A percentile compares a stretch with the other conserved stretches of the same genome.
Conservation (phyloP, 2,797 vertebrate species). For the Fringilla coelebs region DNA sequence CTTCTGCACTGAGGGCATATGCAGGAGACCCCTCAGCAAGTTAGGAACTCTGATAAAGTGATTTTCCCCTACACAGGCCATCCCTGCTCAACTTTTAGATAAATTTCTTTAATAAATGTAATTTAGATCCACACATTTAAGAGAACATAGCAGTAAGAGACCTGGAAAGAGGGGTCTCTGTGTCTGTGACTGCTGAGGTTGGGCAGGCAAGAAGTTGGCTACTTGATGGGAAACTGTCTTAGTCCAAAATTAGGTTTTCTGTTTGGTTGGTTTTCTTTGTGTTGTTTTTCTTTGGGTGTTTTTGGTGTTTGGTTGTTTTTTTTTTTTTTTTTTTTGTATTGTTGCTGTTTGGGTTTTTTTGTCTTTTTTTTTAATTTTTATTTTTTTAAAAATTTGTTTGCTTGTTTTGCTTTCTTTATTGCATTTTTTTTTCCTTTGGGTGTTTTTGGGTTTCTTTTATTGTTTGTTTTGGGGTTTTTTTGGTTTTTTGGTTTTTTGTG, state of each 20-base stretch:
- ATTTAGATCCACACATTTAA: background rate
- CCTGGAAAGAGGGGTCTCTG: rapidly evolving
- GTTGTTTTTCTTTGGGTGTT: background rate
- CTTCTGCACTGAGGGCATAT: background rate
- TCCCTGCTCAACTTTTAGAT: background rate
- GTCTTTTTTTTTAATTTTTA: background rate
- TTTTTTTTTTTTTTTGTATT: too few species aligned
- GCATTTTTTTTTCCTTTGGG: background rate
- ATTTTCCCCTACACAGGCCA: background rate
- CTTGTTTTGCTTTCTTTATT: background rate
- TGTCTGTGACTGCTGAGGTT: background rate
- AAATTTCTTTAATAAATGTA: background rate
- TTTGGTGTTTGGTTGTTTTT: background rate
- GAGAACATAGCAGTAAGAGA: background rate
- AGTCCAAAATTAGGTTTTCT: background rate
- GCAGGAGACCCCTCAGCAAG: background rate
- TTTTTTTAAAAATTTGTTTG: background rate
- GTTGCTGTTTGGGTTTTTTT: background rate
- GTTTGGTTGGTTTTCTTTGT: background rate
- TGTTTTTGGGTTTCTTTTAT: background rate
- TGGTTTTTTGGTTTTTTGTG: too few species aligned
- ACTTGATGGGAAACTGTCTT: background rate
- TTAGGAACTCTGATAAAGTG: background rate
- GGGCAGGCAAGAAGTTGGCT: background rate
- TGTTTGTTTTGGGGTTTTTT: too few species aligned